Base-by-base conservation (phyloP, 2,888 invertebrate species). In the Orchesellides sinensis region DNA sequence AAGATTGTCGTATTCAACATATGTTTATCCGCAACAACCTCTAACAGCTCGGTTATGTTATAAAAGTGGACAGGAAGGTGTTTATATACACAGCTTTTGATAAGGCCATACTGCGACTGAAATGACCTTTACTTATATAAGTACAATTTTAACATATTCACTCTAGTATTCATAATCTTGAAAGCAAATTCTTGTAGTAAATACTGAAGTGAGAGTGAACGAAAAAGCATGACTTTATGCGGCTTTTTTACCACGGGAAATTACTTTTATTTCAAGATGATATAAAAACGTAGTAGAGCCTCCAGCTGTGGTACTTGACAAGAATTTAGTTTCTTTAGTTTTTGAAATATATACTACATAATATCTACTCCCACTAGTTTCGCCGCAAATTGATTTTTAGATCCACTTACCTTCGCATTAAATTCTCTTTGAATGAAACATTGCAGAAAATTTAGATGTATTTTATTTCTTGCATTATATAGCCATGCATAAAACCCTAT, bases 391-490 rank as follows among this genome's bases (percentile, higher is more conserved):
- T 68, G 68, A 68, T 68, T 68, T 68, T 70, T 35, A 79, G 63
- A 79, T 70, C 70, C 70, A 70, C 52, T 79, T 79, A 70, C 79
- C 70, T 70, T 59, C 70, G 19, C 63, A 79, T 79, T 79, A 79
- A 69, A 63, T 61, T 66, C 66, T 69, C 49, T 21, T 69, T 40
- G 63, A 63, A 63, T 63, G 63, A 63, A 63, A 63, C 61, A 61
- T 77, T 77, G 69, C 77, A 69, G 66, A 77, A 72, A 75, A 66
- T 77, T 77, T 61, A 77, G 75, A 75, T 66, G 75, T 75, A 73
- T 47, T 73, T 73, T 63, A 61, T 47, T 45, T 73, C 63, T 47
- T 73, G 35, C 63, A 73, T 63, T 73, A 73, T 73, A 21, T 61
- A 73, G 49, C 17, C 47, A 4, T n/a, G 47, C 47, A 3, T 10